A percentile compares a stretch with the other conserved stretches of the same genome.
phyloP scores from a whole-genome alignment of 2,797 vertebrate genomes.

The Gymnothorax javanicus region DNA sequence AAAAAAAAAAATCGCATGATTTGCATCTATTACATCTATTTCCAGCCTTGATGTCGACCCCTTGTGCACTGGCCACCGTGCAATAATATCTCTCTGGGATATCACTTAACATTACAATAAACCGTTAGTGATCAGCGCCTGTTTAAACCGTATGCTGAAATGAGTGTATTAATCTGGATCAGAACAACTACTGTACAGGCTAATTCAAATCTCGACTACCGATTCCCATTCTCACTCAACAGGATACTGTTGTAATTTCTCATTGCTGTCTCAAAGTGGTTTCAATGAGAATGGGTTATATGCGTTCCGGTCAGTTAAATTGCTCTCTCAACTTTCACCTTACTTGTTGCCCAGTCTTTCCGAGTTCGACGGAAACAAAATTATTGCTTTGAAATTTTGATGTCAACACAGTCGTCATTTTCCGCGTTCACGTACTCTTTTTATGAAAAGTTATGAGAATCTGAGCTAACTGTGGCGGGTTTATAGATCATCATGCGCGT shows the following conservation, averaged over 20 bases:
- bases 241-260: slow-evolving; percentile 55
- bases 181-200: slow-evolving; percentile 51
- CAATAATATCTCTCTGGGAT: slow-evolving; percentile 80
- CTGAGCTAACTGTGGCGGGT: neutral
- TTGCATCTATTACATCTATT: slow-evolving; percentile 61
- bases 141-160: slow-evolving; percentile 76
- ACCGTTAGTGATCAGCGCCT: slow-evolving; percentile 80
- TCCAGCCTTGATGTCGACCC: slow-evolving; percentile 66
- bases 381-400: neutral
- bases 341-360: slow-evolving; percentile 38
- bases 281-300: slow-evolving; percentile 11
- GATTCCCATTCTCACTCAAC: slow-evolving; percentile 52
- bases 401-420: neutral
- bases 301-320: slow-evolving; percentile 59
- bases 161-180: slow-evolving; percentile 76
- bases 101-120: slow-evolving; percentile 80
- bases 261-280: slow-evolving; percentile 37
- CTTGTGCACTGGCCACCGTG: slow-evolving; percentile 71
- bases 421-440: neutral
- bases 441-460: neutral
- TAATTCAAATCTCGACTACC: slow-evolving; percentile 41
- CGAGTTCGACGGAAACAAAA: neutral
- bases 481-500: too few species aligned
- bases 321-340: slow-evolving; percentile 46
- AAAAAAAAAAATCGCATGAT: neutral